A percentile compares a stretch with the other conserved stretches of the same genome.
Evolutionary conservation across 2,888 invertebrate genomes (phyloP).

Genomic region (Plutella xylostella): DNA sequence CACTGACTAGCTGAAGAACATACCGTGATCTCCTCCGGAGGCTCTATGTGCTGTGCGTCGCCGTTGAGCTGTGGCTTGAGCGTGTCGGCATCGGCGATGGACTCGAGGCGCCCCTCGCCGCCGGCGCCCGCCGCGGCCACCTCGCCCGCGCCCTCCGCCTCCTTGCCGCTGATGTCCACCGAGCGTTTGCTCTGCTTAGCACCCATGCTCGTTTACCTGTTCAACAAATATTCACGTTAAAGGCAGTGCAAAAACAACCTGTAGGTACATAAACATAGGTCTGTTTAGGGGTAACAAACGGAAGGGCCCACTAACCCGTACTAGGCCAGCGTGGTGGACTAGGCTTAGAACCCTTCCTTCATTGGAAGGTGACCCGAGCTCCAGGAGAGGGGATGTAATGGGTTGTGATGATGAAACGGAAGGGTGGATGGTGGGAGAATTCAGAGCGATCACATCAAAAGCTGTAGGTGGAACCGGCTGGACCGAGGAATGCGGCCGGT

Average conservation of each 20-base stretch:
- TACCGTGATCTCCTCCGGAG: conserved; percentile 66
- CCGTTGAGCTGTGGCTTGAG: conserved; percentile 82
- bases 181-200: conserved; percentile 90
- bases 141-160: conserved; percentile 72
- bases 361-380: no score
- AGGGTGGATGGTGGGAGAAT: no score
- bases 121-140: conserved; percentile 71
- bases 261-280: background rate
- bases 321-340: no score
- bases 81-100: conserved; percentile 80
- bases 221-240: no score
- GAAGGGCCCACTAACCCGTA: no score
- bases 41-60: conserved; percentile 74
- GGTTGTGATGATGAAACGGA: no score
- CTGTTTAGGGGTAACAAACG: no score
- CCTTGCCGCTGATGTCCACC: conserved; percentile 84
- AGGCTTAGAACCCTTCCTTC: no score
- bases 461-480: no score
- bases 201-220: conserved; percentile 71
- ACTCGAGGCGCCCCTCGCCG: conserved; percentile 78
- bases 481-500: no score
- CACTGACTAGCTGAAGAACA: conserved; percentile 23
- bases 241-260: background rate
- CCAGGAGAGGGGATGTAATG: no score
- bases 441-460: no score